Conservation (phyloP, 2,797 vertebrate genomes). For the Epinephelus coioides region DNA sequence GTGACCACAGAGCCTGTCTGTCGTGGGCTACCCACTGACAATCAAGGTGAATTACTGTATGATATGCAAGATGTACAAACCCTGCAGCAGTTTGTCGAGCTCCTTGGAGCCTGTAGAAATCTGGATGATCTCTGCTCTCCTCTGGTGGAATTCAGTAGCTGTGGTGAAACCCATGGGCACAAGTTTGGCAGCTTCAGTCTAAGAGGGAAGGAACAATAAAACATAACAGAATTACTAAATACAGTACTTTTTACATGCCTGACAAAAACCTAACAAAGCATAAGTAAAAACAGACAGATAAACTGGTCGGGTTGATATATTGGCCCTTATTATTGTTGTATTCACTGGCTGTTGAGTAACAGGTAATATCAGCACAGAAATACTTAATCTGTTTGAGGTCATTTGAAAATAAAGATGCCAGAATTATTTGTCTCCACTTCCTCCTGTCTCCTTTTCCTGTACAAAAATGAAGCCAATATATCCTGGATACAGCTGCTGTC, state of each 20-base stretch:
- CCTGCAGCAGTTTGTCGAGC: slow-evolving; percentile 96
- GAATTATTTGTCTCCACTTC: no score
- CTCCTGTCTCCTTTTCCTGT: no score
- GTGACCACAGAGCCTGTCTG: not conserved
- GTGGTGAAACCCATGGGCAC: slow-evolving; percentile 99
- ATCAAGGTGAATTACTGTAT: not conserved
- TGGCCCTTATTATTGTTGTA: not conserved
- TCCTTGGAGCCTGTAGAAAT: slow-evolving; percentile 97
- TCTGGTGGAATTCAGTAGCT: slow-evolving; percentile 97
- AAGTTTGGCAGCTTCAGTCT: slow-evolving; percentile 96
- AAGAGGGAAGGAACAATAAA: not conserved
- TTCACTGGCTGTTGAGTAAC: not conserved
- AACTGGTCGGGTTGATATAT: not conserved
- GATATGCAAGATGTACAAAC: slow-evolving; percentile 71
- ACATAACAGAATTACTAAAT: fast-evolving
- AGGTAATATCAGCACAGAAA: not conserved
- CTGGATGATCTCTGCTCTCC: slow-evolving; percentile 97
- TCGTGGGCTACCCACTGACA: not conserved
- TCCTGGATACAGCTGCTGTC: no score
- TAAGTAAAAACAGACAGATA: not conserved
- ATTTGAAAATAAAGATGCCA: no score
- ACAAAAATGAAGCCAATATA: no score
- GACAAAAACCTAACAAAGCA: not conserved
- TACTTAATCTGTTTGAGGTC: not conserved
- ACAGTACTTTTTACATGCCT: not conserved